A percentile compares a stretch with the other conserved stretches of the same genome.
Evolutionary conservation across 2,888 invertebrate species (phyloP).

Genomic region (Drosophila peninsularis): DNA sequence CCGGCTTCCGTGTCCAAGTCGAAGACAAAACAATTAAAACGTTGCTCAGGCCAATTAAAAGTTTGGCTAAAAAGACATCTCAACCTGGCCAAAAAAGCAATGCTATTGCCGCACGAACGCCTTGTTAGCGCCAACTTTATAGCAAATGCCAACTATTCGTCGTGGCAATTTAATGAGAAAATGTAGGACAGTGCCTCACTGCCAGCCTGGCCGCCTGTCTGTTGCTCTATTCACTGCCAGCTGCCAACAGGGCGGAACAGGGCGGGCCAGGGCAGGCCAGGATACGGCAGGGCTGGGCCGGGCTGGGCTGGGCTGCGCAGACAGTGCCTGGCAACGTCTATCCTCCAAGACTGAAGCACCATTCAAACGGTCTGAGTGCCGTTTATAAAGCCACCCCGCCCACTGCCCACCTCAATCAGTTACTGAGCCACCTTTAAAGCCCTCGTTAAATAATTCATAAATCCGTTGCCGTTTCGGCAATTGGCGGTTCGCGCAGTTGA

Average conservation of each 20-base stretch:
- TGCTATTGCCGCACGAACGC: conserved; percentile 64
- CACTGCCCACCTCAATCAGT: background rate
- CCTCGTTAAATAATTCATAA: conserved; percentile 41
- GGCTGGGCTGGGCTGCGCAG: conserved; percentile 7
- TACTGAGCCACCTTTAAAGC: conserved; percentile 16
- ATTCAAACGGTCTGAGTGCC: conserved; percentile 72
- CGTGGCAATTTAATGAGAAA: conserved; percentile 79
- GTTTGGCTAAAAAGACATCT: conserved; percentile 61
- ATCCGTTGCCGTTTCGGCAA: conserved; percentile 14
- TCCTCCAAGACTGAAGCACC: conserved; percentile 60
- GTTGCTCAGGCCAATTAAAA: conserved; percentile 74
- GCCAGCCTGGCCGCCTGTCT: background rate
- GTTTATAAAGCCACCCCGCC: conserved; percentile 10
- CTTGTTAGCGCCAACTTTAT: conserved; percentile 75
- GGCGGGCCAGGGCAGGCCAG: background rate
- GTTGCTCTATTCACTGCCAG: conserved; percentile 37
- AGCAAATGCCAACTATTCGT: conserved; percentile 71
- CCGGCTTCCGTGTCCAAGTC: conserved; percentile 21
- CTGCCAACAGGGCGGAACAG: conserved; percentile 1
- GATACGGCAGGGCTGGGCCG: background rate
- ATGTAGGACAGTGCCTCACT: conserved; percentile 63
- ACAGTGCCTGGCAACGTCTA: conserved; percentile 30
- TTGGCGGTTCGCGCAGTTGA: conserved; percentile 20
- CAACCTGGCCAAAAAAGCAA: conserved; percentile 56
- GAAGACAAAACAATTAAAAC: conserved; percentile 62